Base-by-base conservation (phyloP, 1,140 invertebrate species). In the Hormaphis cornu region DNA sequence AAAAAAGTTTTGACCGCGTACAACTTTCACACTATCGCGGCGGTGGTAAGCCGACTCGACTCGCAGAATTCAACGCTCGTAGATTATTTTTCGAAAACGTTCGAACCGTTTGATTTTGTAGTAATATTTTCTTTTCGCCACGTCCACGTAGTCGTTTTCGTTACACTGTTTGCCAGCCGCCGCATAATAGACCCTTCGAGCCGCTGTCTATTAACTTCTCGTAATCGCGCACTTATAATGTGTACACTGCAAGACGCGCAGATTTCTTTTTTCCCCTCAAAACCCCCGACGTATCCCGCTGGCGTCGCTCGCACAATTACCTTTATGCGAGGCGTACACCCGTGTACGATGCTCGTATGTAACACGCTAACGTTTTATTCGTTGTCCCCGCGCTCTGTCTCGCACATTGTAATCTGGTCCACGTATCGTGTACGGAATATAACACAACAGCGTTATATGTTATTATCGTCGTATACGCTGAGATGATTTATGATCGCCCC, bases 401-500 rank as follows among this genome's bases (percentile, higher is more conserved):
- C 26, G 6, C 37, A 18, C 26, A 35, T 66, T 66, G 44, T 66
- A 22, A 66, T 66, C 61, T 66, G 61, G 61, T 66, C 61, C 61
- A 63, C 26, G 16, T 24, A 37, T 14, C 58, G 28, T 42, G 42
- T 26, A 63, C 44, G 5, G 7, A 33, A 42, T 33, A 20, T 16
- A n/a, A 18, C 26, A 46, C 14, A 42, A 14, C 44, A 35, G 24
- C 56, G 37, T 58, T 8, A 14, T 40, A 40, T 40, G 18, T n/a
- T 63, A 48, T 66, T 42, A 46, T 66, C 48, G 61, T 63, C 42
- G 14, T 50, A 50, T 63, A 63, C 59, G 59, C 50, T 48, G 61
- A 66, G 61, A 66, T 66, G 61, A 66, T 66, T 66, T 66, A 66
- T 66, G 61, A 66, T 66, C 40, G 20, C 61, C 44, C 61, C 44